Conservation (phyloP, 2,888 invertebrate genomes). For the Yponomeuta cagnagella region DNA sequence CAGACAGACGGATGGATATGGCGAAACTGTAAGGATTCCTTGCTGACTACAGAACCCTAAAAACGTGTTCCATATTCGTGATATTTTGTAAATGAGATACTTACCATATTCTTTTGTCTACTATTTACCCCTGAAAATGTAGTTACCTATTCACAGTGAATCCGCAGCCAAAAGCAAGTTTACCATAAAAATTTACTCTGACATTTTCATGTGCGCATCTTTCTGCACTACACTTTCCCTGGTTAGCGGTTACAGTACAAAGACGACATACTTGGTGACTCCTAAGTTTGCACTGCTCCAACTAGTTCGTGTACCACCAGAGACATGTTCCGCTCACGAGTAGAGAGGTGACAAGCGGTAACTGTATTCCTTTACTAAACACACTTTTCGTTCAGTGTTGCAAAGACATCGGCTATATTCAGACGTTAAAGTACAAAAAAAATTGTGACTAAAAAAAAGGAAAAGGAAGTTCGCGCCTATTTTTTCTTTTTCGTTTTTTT, state of each 20-base stretch:
- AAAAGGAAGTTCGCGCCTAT: not conserved
- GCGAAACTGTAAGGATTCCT: too few species aligned
- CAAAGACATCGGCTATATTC: not conserved
- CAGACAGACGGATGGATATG: too few species aligned
- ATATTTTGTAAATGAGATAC: too few species aligned
- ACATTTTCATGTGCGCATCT: not conserved
- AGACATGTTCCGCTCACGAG: not conserved
- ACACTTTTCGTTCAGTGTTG: not conserved
- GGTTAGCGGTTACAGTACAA: not conserved
- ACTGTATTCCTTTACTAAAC: not conserved
- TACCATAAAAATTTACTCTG: not conserved
- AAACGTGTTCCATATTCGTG: too few species aligned
- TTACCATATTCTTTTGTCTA: too few species aligned
- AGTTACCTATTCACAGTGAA: not conserved
- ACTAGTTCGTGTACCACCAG: not conserved
- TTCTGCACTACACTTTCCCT: not conserved
- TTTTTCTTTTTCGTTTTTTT: not conserved
- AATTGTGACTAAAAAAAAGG: not conserved
- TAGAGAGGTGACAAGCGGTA: conserved; percentile 1
- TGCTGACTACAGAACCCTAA: too few species aligned
- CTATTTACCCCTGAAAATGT: too few species aligned
- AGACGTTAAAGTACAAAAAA: not conserved
- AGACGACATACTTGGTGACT: not conserved
- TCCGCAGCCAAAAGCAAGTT: not conserved
- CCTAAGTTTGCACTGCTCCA: not conserved